These are phyloP conservation scores for Lethrus apterus DNA, from an alignment of 1,140 invertebrate genomes.

Conservation along the genomic window DNA sequence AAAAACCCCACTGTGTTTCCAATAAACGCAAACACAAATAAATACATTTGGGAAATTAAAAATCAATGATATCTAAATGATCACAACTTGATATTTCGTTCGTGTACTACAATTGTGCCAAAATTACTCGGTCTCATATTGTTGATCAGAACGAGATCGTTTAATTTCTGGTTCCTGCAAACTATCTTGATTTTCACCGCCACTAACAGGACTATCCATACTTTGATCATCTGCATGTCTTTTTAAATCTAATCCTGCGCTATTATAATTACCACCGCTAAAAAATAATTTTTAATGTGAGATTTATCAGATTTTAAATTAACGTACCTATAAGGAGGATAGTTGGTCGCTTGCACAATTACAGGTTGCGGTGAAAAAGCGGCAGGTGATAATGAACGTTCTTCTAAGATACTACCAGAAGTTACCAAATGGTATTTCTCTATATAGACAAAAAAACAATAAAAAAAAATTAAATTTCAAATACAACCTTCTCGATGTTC, in stretches of 20 bases:
- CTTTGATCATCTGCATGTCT: constrained; percentile 36
- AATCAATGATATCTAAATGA: neutral
- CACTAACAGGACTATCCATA: constrained; percentile 34
- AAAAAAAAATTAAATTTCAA: neutral
- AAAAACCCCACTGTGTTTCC: neutral
- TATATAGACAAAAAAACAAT: constrained; percentile 25
- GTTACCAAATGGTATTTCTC: constrained; percentile 34
- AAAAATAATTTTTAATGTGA: constrained; percentile 1
- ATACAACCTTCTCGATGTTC: constrained; percentile 36
- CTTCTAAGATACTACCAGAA: constrained; percentile 27
- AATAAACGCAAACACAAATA: constrained; percentile 1
- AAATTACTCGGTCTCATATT: constrained; percentile 37
- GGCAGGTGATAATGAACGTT: constrained; percentile 37
- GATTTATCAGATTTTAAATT: neutral
- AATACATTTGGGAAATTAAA: constrained; percentile 2
- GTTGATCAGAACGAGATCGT: constrained; percentile 31
- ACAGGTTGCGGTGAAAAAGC: constrained; percentile 39
- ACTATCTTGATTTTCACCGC: constrained; percentile 29
- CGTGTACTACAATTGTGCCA: constrained; percentile 7
- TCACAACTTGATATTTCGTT: constrained; percentile 16
- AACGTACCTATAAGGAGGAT: constrained; percentile 37
- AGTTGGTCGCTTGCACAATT: constrained; percentile 39
- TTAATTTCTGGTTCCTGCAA: constrained; percentile 37
- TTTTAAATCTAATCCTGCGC: constrained; percentile 34
- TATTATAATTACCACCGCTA: constrained; percentile 25